Conservation (phyloP, 2,113 vertebrate genomes). For the Orycteropus afer region DNA sequence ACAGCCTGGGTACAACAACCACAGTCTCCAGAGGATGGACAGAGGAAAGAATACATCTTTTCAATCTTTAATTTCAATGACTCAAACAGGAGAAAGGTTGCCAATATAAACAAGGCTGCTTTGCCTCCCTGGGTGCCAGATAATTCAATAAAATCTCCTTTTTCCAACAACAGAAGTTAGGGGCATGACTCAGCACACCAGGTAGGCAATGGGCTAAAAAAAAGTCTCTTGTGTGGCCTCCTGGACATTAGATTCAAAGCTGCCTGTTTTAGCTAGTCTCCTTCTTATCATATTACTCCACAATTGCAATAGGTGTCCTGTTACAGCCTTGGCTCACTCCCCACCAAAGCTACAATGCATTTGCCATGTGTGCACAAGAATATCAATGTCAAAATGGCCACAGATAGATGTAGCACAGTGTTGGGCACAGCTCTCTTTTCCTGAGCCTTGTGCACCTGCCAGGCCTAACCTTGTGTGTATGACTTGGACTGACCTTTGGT, state of each 20-base stretch:
- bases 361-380: neutral
- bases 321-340: neutral
- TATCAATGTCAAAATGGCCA: neutral
- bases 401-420: neutral
- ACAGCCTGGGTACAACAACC: too few relatives aligned
- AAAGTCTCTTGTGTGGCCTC: neutral
- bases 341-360: neutral
- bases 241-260: neutral
- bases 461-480: accelerated
- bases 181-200: conserved; percentile 31
- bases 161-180: neutral
- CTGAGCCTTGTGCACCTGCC: neutral
- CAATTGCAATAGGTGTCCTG: neutral
- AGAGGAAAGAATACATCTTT: conserved; percentile 50
- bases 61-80: conserved; percentile 36
- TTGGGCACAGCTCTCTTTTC: neutral
- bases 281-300: neutral
- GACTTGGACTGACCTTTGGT: neutral
- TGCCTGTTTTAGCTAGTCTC: neutral
- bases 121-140: neutral
- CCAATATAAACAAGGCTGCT: neutral
- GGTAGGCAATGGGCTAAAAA: neutral
- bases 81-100: conserved; percentile 9
- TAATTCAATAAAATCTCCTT: conserved; percentile 52
- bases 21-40: neutral